Evolutionary conservation across 2,797 vertebrate species (phyloP).

Genomic region (Microtus agrestis): DNA sequence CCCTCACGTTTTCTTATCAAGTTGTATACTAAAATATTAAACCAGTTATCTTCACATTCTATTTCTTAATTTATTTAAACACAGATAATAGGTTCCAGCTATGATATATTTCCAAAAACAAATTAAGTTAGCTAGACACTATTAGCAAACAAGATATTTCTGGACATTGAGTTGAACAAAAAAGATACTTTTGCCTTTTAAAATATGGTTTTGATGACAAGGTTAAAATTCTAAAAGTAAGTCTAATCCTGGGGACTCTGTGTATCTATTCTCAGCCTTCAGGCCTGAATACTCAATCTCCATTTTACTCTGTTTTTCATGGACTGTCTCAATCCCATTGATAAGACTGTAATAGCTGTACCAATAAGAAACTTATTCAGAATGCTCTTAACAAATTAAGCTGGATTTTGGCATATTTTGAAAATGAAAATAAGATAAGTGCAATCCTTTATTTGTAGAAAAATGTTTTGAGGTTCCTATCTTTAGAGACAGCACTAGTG

Average conservation of each 20-base stretch:
- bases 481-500: conserved; percentile 18
- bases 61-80: neutral
- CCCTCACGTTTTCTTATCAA: neutral
- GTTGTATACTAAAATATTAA: conserved; percentile 25
- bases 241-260: neutral
- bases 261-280: neutral
- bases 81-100: neutral
- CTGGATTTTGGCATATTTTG: neutral
- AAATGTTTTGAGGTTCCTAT: conserved; percentile 18
- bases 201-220: conserved; percentile 20
- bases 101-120: neutral
- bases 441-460: conserved; percentile 2
- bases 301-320: neutral
- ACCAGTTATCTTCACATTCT: neutral
- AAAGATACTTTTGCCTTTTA: neutral
- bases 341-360: neutral
- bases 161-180: neutral
- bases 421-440: conserved; percentile 29
- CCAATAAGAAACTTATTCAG: neutral
- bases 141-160: neutral
- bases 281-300: neutral
- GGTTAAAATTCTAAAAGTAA: conserved; percentile 22
- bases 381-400: neutral
- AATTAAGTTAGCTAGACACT: neutral
- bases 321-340: neutral